Evolutionary conservation across 2,888 invertebrate species (phyloP).

Genomic region (Athripsodes cinereus): DNA sequence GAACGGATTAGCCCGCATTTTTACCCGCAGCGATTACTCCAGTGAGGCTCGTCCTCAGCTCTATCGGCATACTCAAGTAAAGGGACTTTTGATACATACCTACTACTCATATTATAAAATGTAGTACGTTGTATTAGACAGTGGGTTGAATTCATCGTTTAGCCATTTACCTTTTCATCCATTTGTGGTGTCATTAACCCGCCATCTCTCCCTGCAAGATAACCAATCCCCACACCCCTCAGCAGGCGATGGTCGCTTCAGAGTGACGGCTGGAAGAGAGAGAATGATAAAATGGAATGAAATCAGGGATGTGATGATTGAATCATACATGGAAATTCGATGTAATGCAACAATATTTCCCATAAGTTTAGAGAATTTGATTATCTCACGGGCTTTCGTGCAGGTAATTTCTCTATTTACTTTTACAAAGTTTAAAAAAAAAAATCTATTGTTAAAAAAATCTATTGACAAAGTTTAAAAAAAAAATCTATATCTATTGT

Average conservation of each 20-base stretch:
- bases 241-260: background rate
- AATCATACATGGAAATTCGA: no score
- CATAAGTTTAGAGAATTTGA: no score
- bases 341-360: no score
- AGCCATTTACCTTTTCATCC: slow-evolving; percentile 16
- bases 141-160: slow-evolving; percentile 20
- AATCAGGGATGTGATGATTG: background rate
- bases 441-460: no score
- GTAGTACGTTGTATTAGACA: background rate
- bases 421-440: no score
- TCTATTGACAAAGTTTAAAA: no score
- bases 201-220: background rate
- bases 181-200: slow-evolving; percentile 23
- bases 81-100: background rate
- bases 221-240: background rate
- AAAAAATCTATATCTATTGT: no score
- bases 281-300: background rate
- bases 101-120: no score
- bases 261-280: background rate
- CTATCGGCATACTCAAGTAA: background rate
- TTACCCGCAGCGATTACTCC: background rate
- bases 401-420: no score
- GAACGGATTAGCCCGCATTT: background rate
- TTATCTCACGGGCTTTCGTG: no score
- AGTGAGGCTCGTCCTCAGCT: background rate